Base-by-base conservation (phyloP, 2,113 vertebrate genomes). In the Anser cygnoides region DNA sequence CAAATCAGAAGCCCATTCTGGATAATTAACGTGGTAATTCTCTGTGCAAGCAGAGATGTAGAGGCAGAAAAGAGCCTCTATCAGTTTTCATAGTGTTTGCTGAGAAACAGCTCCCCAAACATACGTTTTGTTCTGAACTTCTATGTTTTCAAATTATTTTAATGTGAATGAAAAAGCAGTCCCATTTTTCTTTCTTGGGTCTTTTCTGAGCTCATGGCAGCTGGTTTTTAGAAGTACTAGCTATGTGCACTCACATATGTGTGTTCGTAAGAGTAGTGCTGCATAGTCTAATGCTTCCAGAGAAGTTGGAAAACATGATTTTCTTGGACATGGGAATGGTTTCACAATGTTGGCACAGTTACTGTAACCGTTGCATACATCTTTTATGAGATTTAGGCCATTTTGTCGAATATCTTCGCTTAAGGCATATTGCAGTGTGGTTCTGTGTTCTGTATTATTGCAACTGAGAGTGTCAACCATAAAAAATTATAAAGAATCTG, bases 1-100 rank as follows among this genome's bases (percentile, higher is more conserved):
- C 73, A 89, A 94, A 96, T 91, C 89, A 89, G 66, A 84, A 94
- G 41, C 66, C 41, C 50, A 95, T 96, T 96, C 46, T 25, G 81
- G 10, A 7, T 79, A 92, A 94, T 92, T 89, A 93, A 37, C 74
- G 58, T 88, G n/a, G 22, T 96, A 96, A 91, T 95, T 84, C 58
- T 67, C 39, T 67, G 61, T 66, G 71, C 77, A 80, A 73, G 35
- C 31, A 72, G 79, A 94, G 70, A 87, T 74, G 59, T 67, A 31
- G 41, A 86, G 37, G 63, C 37, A 35, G 39, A 81, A 68, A 80
- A 58, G n/a, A 82, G 52, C 54, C 49, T 78, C n/a, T 55, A 6
- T 72, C 28, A 39, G 43, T 93, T 91, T 67, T 61, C 74, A 19
- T 13, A 75, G 68, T 22, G 11, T 50, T 87, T 84, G 55, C 26